A percentile compares a stretch with the other conserved stretches of the same genome.
Conservation (phyloP, 1,140 invertebrate genomes). For the Euglossa dilemma region DNA sequence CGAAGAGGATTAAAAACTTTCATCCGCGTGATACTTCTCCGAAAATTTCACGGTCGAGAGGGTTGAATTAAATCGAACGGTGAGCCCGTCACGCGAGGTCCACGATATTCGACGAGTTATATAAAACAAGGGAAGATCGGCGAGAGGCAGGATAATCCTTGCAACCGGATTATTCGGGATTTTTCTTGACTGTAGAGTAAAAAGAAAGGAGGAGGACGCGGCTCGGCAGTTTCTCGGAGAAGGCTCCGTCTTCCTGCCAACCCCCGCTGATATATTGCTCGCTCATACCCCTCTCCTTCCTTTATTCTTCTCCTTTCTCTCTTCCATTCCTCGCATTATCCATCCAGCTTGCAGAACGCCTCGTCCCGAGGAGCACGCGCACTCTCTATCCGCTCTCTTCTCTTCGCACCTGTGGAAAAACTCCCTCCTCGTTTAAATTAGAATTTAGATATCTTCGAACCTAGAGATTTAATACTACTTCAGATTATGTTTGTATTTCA, state of each 20-base stretch:
- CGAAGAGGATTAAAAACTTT: background rate
- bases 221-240: constrained; percentile 72
- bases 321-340: constrained; percentile 21
- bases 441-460: background rate
- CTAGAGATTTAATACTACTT: background rate
- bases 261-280: constrained; percentile 75
- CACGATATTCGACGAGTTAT: constrained; percentile 74
- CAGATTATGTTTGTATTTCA: too few species aligned
- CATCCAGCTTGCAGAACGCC: constrained; percentile 3
- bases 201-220: constrained; percentile 71
- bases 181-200: constrained; percentile 75
- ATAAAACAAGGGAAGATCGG: constrained; percentile 73
- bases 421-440: background rate
- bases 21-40: too few species aligned
- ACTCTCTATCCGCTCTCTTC: background rate
- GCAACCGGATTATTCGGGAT: constrained; percentile 80
- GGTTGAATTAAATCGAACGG: constrained; percentile 47
- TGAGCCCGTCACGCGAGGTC: constrained; percentile 50
- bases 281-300: constrained; percentile 56
- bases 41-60: background rate
- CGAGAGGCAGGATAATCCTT: constrained; percentile 78
- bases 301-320: constrained; percentile 26
- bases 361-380: background rate
- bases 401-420: constrained; percentile 6
- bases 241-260: constrained; percentile 71